Base-by-base conservation (phyloP, 2,888 invertebrate genomes). In the Drosophila fungiperda region DNA sequence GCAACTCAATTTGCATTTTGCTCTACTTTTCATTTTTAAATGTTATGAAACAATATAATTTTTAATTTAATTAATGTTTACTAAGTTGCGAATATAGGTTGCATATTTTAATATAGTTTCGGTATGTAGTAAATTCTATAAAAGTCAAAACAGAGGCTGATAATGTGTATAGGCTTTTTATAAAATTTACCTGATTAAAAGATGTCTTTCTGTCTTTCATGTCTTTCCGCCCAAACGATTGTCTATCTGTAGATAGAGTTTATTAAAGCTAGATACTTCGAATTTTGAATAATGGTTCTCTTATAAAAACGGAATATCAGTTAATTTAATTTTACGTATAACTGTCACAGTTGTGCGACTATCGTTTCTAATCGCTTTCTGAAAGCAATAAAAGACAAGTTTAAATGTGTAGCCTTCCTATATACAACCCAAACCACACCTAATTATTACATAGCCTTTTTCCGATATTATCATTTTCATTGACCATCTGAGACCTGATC, bases 281-380 rank as follows among this genome's bases (percentile, higher is more conserved):
- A 12, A 20, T 12, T 20, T 20, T 1, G 12, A 20, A 42, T 4
- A 40, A n/a, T 2, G 5, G 1, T 5, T 40, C 40, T n/a, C 5
- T n/a, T 40, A 11, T n/a, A 12, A 20, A 20, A 1, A 0, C 6
- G 20, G 0, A 12, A 20, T 3, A 3, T 20, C 3, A 20, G 3
- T 12, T 42, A 1, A 20, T 20, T 20, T 20, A 0, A 7, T 1
- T 20, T 20, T 20, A 20, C 45, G 1, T 0, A 20, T 12, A 45
- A 3, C 1, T 42, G 20, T 12, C 5, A 3, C 12, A 6, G 0
- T 1, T 45, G 0, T 12, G 12, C 12, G 20, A 1, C 12, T 3
- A 20, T 20, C 12, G 7, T 3, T 12, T 12, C 1, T 15, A 45
- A 20, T 1, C 20, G 20, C 7, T 15, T 15, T 15, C 3, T 15